Percentiles rank a stretch among this genome's conserved stretches.
Conservation (phyloP, 2,113 vertebrate genomes). For the zebrafish (Danio rerio) region DNA sequence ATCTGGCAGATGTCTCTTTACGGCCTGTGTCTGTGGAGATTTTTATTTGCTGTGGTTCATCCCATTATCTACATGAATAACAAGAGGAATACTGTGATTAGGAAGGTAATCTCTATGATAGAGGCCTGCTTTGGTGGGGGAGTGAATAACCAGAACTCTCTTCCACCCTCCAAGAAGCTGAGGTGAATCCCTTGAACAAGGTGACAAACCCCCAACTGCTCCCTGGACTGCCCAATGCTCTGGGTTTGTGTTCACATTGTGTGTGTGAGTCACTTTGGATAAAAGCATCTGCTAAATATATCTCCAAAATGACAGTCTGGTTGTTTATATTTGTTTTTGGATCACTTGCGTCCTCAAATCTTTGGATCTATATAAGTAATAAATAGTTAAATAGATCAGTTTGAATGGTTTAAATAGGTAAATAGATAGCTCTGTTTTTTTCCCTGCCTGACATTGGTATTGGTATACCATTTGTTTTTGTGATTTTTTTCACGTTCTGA, state of each 20-base stretch:
- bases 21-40: constrained; percentile 42
- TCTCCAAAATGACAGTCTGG: not conserved
- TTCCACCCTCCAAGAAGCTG: too few relatives aligned
- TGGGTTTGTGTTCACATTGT: too few relatives aligned
- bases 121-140: too few relatives aligned
- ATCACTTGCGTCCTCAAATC: too few relatives aligned
- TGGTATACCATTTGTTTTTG: constrained; percentile 31
- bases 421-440: not conserved
- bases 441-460: not conserved
- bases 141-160: too few relatives aligned
- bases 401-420: too few relatives aligned
- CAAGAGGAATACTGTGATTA: not conserved
- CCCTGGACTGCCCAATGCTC: too few relatives aligned
- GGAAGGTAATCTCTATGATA: not conserved
- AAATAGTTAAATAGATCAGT: too few relatives aligned
- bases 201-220: too few relatives aligned
- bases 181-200: too few relatives aligned
- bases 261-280: too few relatives aligned
- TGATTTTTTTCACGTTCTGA: constrained; percentile 33
- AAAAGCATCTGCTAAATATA: too few relatives aligned
- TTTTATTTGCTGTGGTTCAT: constrained; percentile 47
- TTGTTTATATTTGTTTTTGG: not conserved
- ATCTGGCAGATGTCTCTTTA: constrained; percentile 18
- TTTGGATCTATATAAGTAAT: not conserved
- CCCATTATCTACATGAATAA: constrained; percentile 28